Evolutionary conservation across 92 coral and sea anemone genomes (phyloP), one percentile per base, ranked within the genome.

Genomic region (Palythoa grandiflora): DNA sequence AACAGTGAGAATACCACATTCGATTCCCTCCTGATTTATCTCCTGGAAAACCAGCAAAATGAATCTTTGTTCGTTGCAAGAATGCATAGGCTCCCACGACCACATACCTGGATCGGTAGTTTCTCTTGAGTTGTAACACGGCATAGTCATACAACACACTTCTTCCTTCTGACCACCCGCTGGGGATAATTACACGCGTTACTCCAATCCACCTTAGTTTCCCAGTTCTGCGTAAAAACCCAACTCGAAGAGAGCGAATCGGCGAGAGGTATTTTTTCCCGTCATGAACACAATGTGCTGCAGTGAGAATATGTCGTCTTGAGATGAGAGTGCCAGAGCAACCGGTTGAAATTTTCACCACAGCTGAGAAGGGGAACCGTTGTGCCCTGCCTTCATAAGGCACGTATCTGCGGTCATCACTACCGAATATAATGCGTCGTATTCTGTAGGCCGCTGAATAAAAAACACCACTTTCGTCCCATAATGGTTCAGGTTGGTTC

Each of bases 251-350:
- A 13, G 79, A 40, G 2, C 94, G 65, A 17, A 89, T 83, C 7
- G 92, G 90, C 12, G 86, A 54, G 39, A 84, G 89, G 50, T 51
- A 94, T 16, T 83, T 83, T 47, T 76, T 91, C 6, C 97, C 96
- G 72, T 95, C 85, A 73, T 97, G 98, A 70, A 97, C 89, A 71
- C 99, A 97, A 74, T 97, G 99, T n/a, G 99, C 99, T 2, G 99
- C 93, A 10, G 98, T 91, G 10, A 97, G 88, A 6, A 95, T 96
- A 78, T 97, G 99, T 11, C 78, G 70, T 9, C 48, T 78, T 4
- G 98, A 95, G 51, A 97, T 95, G 11, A 95, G 79, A 9, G 96
- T 90, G 1, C 98, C 99, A n/a, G 94, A 88, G 81, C 99, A 97
- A 2, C 96, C 94, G 0, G 95, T 92, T 1, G 96, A 92, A 16